These are phyloP conservation scores for Phalera bucephala DNA, from an alignment of 2,888 invertebrate genomes.

Conservation along the genomic window DNA sequence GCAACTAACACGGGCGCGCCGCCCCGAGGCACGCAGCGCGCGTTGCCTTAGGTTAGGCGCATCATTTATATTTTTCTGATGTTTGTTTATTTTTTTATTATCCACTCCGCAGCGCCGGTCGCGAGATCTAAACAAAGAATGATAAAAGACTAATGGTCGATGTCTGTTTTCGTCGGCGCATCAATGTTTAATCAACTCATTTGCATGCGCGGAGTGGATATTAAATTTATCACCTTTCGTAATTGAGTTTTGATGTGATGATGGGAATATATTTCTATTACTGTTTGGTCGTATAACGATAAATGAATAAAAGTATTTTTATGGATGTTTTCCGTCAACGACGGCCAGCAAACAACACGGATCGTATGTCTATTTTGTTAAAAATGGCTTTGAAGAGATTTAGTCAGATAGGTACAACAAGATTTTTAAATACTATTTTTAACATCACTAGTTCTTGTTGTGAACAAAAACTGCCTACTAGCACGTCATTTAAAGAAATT, in stretches of 20 bases:
- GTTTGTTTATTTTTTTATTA: slow-evolving; percentile 74
- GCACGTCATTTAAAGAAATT: no score
- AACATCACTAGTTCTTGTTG: no score
- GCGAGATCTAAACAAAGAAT: slow-evolving; percentile 75
- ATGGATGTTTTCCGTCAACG: slow-evolving; percentile 28
- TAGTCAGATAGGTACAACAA: no score
- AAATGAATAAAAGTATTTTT: slow-evolving; percentile 45
- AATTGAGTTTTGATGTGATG: slow-evolving; percentile 61
- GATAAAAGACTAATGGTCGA: slow-evolving; percentile 74
- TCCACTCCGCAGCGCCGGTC: slow-evolving; percentile 63
- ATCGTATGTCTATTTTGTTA: no score
- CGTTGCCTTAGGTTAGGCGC: slow-evolving; percentile 74
- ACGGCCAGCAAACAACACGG: slow-evolving; percentile 14
- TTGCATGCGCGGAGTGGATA: slow-evolving; percentile 61
- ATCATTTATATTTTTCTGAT: slow-evolving; percentile 80
- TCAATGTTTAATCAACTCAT: slow-evolving; percentile 75
- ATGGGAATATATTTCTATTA: slow-evolving; percentile 54
- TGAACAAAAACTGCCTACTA: no score
- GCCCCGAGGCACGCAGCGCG: slow-evolving; percentile 56
- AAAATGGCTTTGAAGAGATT: no score
- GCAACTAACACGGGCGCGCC: slow-evolving; percentile 61
- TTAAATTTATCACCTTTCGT: slow-evolving; percentile 62
- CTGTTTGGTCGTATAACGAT: slow-evolving; percentile 49
- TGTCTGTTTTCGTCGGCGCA: slow-evolving; percentile 70
- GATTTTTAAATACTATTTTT: no score